These are phyloP conservation scores for Buteo buteo DNA, from an alignment of 2,113 vertebrate genomes.

Conservation along the genomic window DNA sequence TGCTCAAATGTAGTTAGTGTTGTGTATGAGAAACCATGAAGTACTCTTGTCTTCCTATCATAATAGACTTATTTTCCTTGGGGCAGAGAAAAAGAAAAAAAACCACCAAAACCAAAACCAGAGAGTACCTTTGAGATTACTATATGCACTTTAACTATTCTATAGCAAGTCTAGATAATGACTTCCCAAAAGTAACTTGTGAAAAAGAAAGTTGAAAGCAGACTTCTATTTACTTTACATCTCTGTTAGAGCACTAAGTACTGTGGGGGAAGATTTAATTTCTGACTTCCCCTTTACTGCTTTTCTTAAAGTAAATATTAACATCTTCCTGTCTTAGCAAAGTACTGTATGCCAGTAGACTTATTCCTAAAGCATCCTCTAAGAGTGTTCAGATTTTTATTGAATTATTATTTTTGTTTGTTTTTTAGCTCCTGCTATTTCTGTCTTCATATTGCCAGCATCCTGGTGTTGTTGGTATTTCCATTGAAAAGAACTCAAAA, in stretches of 20 bases:
- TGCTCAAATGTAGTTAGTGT: not conserved
- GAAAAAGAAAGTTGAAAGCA: not conserved
- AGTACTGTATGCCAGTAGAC: not conserved
- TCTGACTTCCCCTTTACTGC: not conserved
- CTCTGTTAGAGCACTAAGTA: not conserved
- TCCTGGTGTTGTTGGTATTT: conserved; percentile 82
- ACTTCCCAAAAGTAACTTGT: not conserved
- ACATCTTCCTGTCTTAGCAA: not conserved
- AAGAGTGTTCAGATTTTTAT: not conserved
- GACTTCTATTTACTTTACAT: not conserved
- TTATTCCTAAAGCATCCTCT: not conserved
- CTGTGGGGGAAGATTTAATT: not conserved
- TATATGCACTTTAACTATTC: not conserved
- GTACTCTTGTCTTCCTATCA: not conserved
- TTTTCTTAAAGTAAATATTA: not conserved
- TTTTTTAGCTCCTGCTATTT: conserved; percentile 89
- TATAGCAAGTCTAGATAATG: not conserved
- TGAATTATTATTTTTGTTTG: not conserved
- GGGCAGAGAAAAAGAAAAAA: not conserved
- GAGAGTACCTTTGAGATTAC: not conserved
- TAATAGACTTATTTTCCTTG: not conserved
- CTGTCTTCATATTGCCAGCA: conserved; percentile 84
- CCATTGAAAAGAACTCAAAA: conserved; percentile 81
- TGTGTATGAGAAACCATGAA: not conserved
- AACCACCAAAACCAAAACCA: not conserved